Conservation (phyloP, 2,113 vertebrate genomes). For the Psophia crepitans region DNA sequence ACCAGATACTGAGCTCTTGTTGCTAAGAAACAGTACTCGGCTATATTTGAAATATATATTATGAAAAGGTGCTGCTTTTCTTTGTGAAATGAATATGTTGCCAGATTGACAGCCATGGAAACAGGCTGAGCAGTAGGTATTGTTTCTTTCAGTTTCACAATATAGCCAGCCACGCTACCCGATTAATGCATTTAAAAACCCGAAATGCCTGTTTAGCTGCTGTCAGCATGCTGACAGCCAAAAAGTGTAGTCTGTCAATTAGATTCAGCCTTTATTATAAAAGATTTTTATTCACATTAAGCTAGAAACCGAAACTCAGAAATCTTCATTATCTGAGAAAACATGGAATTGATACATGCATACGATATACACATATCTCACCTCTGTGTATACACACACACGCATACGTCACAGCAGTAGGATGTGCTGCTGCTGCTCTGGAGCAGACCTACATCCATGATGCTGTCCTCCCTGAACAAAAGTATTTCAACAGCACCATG, state of each 20-base stretch:
- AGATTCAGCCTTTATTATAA: neutral
- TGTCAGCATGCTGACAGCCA: neutral
- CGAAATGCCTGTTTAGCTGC: neutral
- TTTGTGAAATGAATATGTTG: conserved; percentile 13
- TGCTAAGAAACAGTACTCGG: conserved; percentile 3
- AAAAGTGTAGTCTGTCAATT: neutral
- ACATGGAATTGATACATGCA: rapidly evolving
- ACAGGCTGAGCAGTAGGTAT: neutral
- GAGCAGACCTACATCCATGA: neutral
- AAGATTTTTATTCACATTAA: neutral
- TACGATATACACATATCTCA: rapidly evolving
- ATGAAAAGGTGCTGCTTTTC: conserved; percentile 34
- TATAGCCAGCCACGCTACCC: neutral
- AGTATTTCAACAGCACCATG: neutral
- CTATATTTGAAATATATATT: conserved; percentile 31
- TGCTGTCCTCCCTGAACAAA: neutral
- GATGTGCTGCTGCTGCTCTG: neutral
- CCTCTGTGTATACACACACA: neutral
- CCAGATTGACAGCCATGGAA: conserved; percentile 3
- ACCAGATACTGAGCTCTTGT: neutral
- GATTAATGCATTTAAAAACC: neutral
- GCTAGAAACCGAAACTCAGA: neutral
- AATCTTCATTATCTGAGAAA: neutral
- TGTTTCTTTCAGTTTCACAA: neutral
- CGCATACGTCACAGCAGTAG: rapidly evolving